Percentiles rank a stretch among this genome's conserved stretches.
Conservation (phyloP, 2,888 invertebrate genomes). For the Drosophila neotestacea region DNA sequence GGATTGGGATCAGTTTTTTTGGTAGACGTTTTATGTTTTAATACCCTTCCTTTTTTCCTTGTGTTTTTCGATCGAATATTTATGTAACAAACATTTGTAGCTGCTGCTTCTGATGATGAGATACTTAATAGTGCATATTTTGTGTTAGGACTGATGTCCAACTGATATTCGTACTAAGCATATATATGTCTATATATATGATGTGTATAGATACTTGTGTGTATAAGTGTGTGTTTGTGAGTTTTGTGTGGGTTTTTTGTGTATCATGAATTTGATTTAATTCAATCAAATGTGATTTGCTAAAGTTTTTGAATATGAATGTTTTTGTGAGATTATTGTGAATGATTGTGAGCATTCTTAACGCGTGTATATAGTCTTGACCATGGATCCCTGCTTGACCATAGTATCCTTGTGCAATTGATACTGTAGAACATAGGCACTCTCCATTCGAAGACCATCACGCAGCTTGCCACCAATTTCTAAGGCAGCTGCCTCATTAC, state of each 20-base stretch:
- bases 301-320: not conserved
- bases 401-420: conserved; percentile 93
- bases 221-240: not conserved
- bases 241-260: not conserved
- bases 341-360: conserved; percentile 2
- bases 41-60: no score
- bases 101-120: not conserved
- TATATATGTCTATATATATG: not conserved
- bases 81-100: not conserved
- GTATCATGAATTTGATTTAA: conserved; percentile 4
- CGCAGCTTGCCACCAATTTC: conserved; percentile 95
- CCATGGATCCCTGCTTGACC: conserved; percentile 92
- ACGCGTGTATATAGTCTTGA: conserved; percentile 86
- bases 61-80: not conserved
- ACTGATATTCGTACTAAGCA: conserved; percentile 3
- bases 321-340: not conserved
- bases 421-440: conserved; percentile 87
- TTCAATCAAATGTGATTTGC: not conserved
- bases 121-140: conserved; percentile 1
- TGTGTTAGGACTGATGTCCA: conserved; percentile 12
- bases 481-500: conserved; percentile 90
- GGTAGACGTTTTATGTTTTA: not conserved
- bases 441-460: conserved; percentile 90
- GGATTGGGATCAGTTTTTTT: conserved; percentile 17
- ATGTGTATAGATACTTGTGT: no score